Base-by-base conservation (phyloP, 2,888 invertebrate species). In the Oxytorus armatus region DNA sequence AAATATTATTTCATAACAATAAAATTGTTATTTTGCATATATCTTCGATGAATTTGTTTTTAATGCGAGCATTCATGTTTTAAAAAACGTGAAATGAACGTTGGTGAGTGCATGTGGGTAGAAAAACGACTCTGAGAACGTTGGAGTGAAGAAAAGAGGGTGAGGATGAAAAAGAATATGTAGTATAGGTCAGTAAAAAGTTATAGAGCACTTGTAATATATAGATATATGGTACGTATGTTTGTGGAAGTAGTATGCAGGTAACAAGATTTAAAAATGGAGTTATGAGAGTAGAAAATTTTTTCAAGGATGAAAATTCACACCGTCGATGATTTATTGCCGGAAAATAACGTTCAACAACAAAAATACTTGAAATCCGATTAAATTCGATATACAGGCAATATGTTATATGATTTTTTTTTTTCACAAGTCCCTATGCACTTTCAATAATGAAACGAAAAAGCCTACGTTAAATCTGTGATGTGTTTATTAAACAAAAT, bases 231-330 rank as follows among this genome's bases (percentile, higher is more conserved):
- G 39, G 1, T 39, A 39, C n/a, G 10, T 39, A 39, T 39, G 10
- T 23, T 25, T 79, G 83, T 68, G 77, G 63, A 81, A 51, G 73
- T 29, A 70, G 53, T 70, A 23, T 74, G 59, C 78, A 77, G 57
- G 85, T n/a, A n/a, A n/a, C n/a, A n/a, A n/a, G n/a, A n/a, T n/a
- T n/a, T n/a, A n/a, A n/a, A n/a, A n/a, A n/a, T n/a, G n/a, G n/a
- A n/a, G n/a, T n/a, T n/a, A n/a, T n/a, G n/a, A n/a, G n/a, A n/a
- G n/a, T n/a, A n/a, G n/a, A n/a, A n/a, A n/a, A n/a, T n/a, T n/a
- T n/a, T n/a, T n/a, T n/a, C n/a, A n/a, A 85, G 82, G 65, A 10
- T 5, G 10, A 39, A 39, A 39, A 39, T 39, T 39, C 29, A 2
- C 29, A 29, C 3, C 29, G 2, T 29, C 5, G 3, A 29, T 29